Evolutionary conservation across 1,140 invertebrate genomes (phyloP).

Genomic region (Drosophila parabipectinata): DNA sequence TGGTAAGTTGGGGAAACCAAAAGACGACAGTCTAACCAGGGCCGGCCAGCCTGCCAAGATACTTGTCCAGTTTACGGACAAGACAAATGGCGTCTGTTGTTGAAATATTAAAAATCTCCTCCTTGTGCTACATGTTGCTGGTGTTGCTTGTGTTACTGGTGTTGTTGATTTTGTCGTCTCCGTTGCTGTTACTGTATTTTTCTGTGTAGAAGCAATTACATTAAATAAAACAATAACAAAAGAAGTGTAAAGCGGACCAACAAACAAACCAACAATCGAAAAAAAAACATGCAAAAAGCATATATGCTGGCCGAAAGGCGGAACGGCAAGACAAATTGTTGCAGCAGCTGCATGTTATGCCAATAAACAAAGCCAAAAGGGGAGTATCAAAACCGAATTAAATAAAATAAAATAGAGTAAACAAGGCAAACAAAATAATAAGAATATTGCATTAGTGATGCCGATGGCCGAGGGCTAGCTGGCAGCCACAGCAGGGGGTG

Average conservation of each 20-base stretch:
- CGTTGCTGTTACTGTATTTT: slow-evolving; percentile 7
- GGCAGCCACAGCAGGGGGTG: background rate
- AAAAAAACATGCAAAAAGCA: slow-evolving; percentile 46
- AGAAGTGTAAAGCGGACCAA: slow-evolving; percentile 41
- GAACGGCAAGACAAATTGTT: slow-evolving; percentile 74
- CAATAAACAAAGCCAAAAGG: slow-evolving; percentile 67
- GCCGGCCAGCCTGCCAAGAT: slow-evolving; percentile 40
- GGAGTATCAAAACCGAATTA: slow-evolving; percentile 74
- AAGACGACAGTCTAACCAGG: slow-evolving; percentile 15
- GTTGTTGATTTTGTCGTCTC: slow-evolving; percentile 1
- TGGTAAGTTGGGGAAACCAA: background rate
- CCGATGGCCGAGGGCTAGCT: slow-evolving; percentile 12
- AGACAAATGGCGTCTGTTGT: slow-evolving; percentile 75
- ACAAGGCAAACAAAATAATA: slow-evolving; percentile 74
- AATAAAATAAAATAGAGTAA: slow-evolving; percentile 67
- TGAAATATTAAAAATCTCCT: slow-evolving; percentile 73
- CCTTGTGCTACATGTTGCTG: background rate
- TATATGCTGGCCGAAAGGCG: slow-evolving; percentile 46
- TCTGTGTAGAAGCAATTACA: slow-evolving; percentile 67
- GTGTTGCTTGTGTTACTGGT: slow-evolving; percentile 7
- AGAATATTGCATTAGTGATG: slow-evolving; percentile 77
- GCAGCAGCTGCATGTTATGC: slow-evolving; percentile 71
- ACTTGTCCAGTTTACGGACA: slow-evolving; percentile 71
- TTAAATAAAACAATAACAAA: slow-evolving; percentile 78
- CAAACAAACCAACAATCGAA: slow-evolving; percentile 27